Conservation (phyloP, 2,888 invertebrate genomes). For the Drosophila villosipedis region DNA sequence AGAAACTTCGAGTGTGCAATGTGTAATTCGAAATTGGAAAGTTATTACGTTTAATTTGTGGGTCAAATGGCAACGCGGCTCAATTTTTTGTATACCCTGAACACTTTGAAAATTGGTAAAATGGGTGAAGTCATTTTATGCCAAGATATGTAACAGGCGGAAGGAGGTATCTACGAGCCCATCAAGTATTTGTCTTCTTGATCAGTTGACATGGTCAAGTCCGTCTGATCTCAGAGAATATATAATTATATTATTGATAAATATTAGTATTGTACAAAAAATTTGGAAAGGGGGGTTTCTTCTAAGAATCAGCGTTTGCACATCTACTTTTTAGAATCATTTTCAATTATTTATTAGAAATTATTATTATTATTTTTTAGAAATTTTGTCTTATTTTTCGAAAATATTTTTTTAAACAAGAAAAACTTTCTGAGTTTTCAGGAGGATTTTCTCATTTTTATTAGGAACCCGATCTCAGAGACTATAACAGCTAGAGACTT, state of each 20-base stretch:
- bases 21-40: constrained; percentile 51
- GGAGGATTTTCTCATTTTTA: neutral
- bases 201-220: neutral
- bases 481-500: neutral
- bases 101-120: neutral
- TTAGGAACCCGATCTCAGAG: too few species aligned
- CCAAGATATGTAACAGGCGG: neutral
- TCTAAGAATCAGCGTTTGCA: too few species aligned
- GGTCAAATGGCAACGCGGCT: constrained; percentile 67
- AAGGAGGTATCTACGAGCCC: neutral
- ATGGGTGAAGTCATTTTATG: neutral
- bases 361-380: too few species aligned
- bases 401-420: too few species aligned
- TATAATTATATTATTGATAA: neutral
- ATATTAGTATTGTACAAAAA: neutral
- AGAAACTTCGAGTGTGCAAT: constrained; percentile 52
- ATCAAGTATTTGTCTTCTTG: neutral
- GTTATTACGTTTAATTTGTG: constrained; percentile 79
- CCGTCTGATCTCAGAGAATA: neutral
- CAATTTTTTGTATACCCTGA: neutral
- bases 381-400: too few species aligned
- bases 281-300: neutral
- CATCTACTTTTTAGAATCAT: too few species aligned
- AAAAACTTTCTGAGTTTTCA: neutral
- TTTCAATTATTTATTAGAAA: too few species aligned